Evolutionary conservation across 2,888 invertebrate genomes (phyloP), one percentile per base, ranked within the genome.

Genomic region (Archips xylosteana): DNA sequence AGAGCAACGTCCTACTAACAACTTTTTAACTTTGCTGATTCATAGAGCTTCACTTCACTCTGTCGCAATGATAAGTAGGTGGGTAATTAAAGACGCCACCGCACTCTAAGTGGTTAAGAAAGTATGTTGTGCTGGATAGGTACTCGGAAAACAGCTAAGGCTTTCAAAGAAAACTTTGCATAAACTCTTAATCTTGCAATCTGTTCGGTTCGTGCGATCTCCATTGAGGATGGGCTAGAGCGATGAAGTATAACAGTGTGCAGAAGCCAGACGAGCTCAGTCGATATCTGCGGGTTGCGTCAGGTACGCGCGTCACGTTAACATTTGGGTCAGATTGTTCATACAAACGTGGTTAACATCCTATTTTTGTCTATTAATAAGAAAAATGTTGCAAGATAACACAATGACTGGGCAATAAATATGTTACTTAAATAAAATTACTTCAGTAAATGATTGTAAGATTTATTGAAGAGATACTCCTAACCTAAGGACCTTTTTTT

Each of bases 301-400:
- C 89, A 90, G 83, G 80, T 81, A 79, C 82, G 79, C 80, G 85
- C 92, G 92, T 93, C 92, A 93, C 84, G 80, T 81, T 76, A 79
- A 81, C 87, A 92, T 92, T 91, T 89, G 85, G 92, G 92, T 92
- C 92, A 92, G 85, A 83, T 85, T 87, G 87, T 87, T 87, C 87
- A 87, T 89, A 88, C 86, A 85, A 83, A 82, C 84, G 83, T 86
- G 85, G 87, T 89, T 88, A 89, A 92, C 86, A 89, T 86, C 89
- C 87, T 86, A 89, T 88, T 90, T 89, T 87, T 82, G 81, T 86
- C 87, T 90, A 89, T 90, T 88, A 85, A 85, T 81, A 80, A 75
- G 64, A n/a, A 65, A 47, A 67, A 39, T 34, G 54, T 68, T 68
- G 63, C 39, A 57, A 63, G 63, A 73, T 64, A 73, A 61, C 32